Base-by-base conservation (phyloP, 2,113 vertebrate species). In the Catharus fuscescens region DNA sequence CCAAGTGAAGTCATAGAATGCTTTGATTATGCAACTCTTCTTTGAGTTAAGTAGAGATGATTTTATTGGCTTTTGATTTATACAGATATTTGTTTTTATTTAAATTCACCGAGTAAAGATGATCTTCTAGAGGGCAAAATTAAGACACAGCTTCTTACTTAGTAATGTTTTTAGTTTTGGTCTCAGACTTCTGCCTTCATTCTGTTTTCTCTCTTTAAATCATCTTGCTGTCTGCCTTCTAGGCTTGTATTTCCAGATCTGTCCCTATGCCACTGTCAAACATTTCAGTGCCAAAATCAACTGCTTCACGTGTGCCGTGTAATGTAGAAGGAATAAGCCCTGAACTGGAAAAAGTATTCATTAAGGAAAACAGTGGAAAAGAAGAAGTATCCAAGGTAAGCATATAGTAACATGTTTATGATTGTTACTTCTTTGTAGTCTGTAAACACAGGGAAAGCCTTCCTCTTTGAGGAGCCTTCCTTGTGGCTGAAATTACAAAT, bases 291-390 rank as follows among this genome's bases (percentile, higher is more conserved):
- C 98, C 99, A 96, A 99, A 99, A 97, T 98, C 99, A 65, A 84
- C 98, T 73, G 97, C 98, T 95, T 98, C 98, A 94, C 98, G 99
- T 96, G 98, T 99, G 91, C 98, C 99, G 67, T 99, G 98, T 98
- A 99, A 98, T 71, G 98, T 99, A 85, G 99, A 99, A 97, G 99
- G 99, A 95, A 99, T 99, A 97, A 99, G 98, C 96, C 99, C 99
- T 1, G 99, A 99, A 97, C 97, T 99, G 89, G 99, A 99, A 95
- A 99, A 98, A 95, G 99, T 99, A 54, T 99, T 99, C 95, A 99
- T 99, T 98, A 98, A 98, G 95, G 98, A 99, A 64, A 98, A 96
- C 87, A 98, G 98, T 97, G 98, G 98, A 91, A 99, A 98, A 80
- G 98, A 99, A 81, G 99, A 99, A 94, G 97, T 99, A 34, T 97